Conservation (phyloP, 2,888 invertebrate genomes). For the Cerceris rybyensis region DNA sequence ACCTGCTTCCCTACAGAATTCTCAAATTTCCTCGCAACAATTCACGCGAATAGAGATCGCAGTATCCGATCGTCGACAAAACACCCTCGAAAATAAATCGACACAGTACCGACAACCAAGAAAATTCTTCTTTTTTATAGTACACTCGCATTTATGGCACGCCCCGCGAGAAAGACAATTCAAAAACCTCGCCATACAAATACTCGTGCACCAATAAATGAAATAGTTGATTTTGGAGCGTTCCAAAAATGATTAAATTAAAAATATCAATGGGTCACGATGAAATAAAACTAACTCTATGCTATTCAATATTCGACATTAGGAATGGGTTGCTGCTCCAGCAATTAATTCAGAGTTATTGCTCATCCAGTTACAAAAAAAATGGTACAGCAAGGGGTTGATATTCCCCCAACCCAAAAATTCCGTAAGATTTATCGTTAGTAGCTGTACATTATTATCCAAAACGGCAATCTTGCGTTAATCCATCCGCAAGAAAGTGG, state of each 20-base stretch:
- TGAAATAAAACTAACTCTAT: too few relatives aligned
- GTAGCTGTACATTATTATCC: neutral
- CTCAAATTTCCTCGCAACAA: neutral
- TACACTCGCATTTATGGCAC: conserved; percentile 24
- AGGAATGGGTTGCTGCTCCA: too few relatives aligned
- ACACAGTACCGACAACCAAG: conserved; percentile 8
- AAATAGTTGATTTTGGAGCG: too few relatives aligned
- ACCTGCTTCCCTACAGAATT: too few relatives aligned
- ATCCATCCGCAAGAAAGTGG: neutral
- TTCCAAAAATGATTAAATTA: too few relatives aligned
- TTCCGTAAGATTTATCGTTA: conserved; percentile 22
- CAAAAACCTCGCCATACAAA: conserved; percentile 39
- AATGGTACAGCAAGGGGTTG: too few relatives aligned
- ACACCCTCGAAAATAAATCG: neutral
- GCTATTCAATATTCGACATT: too few relatives aligned
- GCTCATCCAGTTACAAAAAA: too few relatives aligned
- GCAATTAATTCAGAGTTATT: too few relatives aligned
- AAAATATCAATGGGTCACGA: too few relatives aligned
- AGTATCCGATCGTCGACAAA: conserved; percentile 3
- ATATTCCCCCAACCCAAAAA: conserved; percentile 31
- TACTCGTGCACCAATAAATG: too few relatives aligned
- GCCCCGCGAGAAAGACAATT: conserved; percentile 34
- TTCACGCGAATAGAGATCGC: neutral
- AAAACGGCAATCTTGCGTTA: conserved; percentile 9
- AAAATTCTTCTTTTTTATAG: conserved; percentile 40